Conservation (phyloP, 2,797 vertebrate genomes). For the Coracias cyanogaster region DNA sequence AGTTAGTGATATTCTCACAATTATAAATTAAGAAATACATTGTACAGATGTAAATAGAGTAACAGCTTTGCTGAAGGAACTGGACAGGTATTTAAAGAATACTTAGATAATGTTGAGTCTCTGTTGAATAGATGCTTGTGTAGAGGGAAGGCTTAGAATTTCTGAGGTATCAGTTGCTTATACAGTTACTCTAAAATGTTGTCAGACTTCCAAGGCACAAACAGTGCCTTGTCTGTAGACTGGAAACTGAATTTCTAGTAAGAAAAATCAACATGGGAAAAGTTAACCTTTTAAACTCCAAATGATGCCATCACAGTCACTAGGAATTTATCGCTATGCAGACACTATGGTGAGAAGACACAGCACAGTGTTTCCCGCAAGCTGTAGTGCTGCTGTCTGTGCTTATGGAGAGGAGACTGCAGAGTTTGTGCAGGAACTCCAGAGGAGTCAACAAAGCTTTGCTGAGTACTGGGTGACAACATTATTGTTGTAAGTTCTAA, state of each 20-base stretch:
- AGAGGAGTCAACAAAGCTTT: too few species aligned
- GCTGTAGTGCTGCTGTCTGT: neutral
- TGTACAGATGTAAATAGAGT: neutral
- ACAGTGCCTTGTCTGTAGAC: neutral
- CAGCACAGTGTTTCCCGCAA: neutral
- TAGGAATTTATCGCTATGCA: neutral
- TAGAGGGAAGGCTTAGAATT: neutral
- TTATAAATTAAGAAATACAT: neutral
- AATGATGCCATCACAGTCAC: neutral
- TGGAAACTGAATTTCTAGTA: neutral
- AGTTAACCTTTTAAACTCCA: neutral
- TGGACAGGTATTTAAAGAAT: neutral
- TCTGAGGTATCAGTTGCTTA: neutral
- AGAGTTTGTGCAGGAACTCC: neutral
- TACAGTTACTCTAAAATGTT: neutral
- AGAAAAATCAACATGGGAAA: neutral
- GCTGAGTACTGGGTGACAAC: neutral
- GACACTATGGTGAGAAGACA: neutral
- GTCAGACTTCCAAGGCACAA: neutral
- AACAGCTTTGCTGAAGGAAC: neutral
- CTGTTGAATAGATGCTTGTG: neutral
- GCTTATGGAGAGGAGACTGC: neutral
- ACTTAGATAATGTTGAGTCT: neutral
- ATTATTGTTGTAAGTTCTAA: neutral
- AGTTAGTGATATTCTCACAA: neutral